Conservation (phyloP, 2,797 vertebrate genomes). For the Rhadinocentrus ornatus region DNA sequence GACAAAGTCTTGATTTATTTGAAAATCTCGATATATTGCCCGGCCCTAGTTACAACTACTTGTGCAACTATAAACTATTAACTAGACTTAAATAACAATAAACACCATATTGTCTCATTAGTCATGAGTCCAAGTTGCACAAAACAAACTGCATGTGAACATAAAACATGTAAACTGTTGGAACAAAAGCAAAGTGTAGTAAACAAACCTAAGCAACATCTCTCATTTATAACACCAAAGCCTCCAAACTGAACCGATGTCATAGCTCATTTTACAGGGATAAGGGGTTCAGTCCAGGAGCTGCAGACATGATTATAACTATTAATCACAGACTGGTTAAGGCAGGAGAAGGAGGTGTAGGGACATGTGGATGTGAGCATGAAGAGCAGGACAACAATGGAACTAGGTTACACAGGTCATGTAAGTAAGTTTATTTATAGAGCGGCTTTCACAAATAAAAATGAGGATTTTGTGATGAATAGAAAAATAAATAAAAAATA, state of each 20-base stretch:
- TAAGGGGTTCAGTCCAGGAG: conserved; percentile 20
- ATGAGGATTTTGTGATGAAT: background rate
- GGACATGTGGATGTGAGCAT: conserved; percentile 15
- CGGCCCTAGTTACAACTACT: background rate
- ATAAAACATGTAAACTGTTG: background rate
- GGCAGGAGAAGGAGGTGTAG: conserved; percentile 19
- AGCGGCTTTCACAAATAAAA: background rate
- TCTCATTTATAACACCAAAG: background rate
- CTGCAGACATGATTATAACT: conserved; percentile 64
- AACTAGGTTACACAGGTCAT: conserved; percentile 75
- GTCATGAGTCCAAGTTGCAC: background rate
- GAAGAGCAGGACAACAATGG: conserved; percentile 11
- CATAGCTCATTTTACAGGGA: background rate
- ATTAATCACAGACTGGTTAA: conserved; percentile 74
- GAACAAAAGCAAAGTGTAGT: background rate
- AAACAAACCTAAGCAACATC: background rate
- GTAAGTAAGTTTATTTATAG: background rate
- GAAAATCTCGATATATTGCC: no score
- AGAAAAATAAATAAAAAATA: background rate
- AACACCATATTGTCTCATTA: background rate
- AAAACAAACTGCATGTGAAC: background rate
- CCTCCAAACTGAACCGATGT: background rate
- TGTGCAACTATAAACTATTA: background rate
- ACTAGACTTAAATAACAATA: background rate
- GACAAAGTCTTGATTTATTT: no score